Conservation (phyloP, 1,140 invertebrate species). For the Brachionus manjavacas region DNA sequence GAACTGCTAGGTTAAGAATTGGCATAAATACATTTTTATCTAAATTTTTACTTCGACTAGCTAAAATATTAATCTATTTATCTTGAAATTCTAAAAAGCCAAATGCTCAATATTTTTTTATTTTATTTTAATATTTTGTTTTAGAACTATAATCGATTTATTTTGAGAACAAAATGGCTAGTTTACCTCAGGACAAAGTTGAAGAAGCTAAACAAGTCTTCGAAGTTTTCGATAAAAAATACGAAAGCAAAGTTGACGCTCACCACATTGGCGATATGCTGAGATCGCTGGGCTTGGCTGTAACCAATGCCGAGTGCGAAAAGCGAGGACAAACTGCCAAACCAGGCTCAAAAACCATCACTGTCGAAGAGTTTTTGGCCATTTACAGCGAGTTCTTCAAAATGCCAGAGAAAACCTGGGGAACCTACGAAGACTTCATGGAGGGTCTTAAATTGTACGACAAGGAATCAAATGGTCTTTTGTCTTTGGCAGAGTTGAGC, state of each 20-base stretch:
- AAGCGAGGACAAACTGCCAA: conserved; percentile 42
- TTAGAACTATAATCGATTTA: neutral
- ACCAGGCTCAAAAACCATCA: conserved; percentile 37
- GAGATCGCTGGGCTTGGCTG: conserved; percentile 25
- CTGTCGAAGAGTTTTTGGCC: conserved; percentile 42
- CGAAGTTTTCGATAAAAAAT: conserved; percentile 44
- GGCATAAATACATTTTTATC: neutral
- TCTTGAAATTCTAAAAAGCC: neutral
- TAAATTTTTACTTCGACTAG: neutral
- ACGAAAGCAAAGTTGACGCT: conserved; percentile 41
- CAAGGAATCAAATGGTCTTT: conserved; percentile 41
- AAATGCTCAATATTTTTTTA: neutral
- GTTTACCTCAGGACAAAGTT: conserved; percentile 38
- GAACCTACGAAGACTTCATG: conserved; percentile 43
- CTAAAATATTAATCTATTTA: neutral
- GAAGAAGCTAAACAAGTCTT: conserved; percentile 43
- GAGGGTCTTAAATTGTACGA: conserved; percentile 44
- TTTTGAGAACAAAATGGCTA: conserved; percentile 17
- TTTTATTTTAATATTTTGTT: neutral
- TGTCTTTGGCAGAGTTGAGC: conserved; percentile 38
- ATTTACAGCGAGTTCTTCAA: conserved; percentile 43
- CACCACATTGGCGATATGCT: conserved; percentile 39
- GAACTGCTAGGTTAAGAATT: neutral
- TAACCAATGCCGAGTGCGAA: conserved; percentile 29
- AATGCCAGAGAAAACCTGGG: conserved; percentile 42